Evolutionary conservation across 2,797 vertebrate species (phyloP), one percentile per base, ranked within the genome.

Genomic region (Petrocephalus sullivani): DNA sequence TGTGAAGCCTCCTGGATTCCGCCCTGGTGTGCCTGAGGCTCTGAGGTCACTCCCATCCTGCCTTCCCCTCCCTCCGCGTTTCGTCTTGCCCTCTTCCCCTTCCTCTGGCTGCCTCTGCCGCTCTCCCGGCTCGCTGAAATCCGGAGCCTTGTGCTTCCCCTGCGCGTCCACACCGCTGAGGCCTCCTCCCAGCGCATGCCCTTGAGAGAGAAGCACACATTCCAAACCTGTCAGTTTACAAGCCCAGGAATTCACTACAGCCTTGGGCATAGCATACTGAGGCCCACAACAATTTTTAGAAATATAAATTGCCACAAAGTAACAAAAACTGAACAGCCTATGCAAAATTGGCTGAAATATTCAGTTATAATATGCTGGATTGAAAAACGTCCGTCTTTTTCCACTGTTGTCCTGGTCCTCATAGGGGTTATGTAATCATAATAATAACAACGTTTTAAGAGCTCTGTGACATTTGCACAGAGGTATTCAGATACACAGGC

Each of bases 201-300:
- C 94, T 95, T 37, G 33, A 82, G 67, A 12, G 64, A 90, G 78
- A 91, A 89, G 90, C 91, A 90, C 78, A 87, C 84, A 91, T 89
- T 2, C 90, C 28, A 82, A 88, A 89, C 12, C 89, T 89, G 53
- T 87, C 56, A 49, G 41, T 8, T 12, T 60, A 78, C 10, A 1
- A 46, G 78, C 53, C 46, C 49, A 1, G 33, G 84, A 86, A 28
- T 83, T 54, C 46, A 54, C 81, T 19, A 7, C 51, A 37, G 28
- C 54, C 10, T 8, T 41, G 14, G 16, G 19, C 56, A 41, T 4
- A n/a, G 84, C 56, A 14, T 56, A 86, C 23, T 19, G 3, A 1
- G 23, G 28, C 10, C 21, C 21, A 33, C n/a, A 21, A 54, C 19
- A 54, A 54, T 28, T 54, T 58, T 60, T 14, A 21, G 53, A 53